These are phyloP conservation scores for Vesta saturnalis DNA, from an alignment of 2,888 invertebrate species.

Conservation along the genomic window DNA sequence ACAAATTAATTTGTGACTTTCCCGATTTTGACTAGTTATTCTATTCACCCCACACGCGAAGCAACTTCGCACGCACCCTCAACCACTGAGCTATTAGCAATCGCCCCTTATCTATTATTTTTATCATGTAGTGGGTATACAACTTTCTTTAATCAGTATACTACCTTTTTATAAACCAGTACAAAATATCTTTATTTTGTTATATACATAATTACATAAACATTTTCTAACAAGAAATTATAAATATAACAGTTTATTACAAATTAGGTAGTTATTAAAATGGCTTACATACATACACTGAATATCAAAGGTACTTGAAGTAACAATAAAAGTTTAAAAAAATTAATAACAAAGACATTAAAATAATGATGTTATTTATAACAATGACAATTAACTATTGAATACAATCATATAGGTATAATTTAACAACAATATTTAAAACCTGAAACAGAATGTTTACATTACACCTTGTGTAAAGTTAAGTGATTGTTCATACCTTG, in stretches of 20 bases:
- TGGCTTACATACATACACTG: background rate
- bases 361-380: background rate
- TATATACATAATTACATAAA: too few relatives aligned
- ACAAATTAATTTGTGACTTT: too few relatives aligned
- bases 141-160: too few relatives aligned
- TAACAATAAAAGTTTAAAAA: background rate
- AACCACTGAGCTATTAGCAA: too few relatives aligned
- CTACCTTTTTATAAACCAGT: too few relatives aligned
- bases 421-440: background rate
- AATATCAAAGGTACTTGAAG: background rate
- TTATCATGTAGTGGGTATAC: too few relatives aligned
- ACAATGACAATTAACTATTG: background rate
- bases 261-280: too few relatives aligned
- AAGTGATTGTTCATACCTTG: conserved; percentile 43
- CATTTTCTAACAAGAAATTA: background rate
- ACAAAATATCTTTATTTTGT: too few relatives aligned
- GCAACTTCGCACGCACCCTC: too few relatives aligned
- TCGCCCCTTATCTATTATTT: too few relatives aligned
- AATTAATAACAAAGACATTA: background rate
- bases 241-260: background rate
- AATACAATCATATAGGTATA: background rate
- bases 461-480: background rate
- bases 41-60: too few relatives aligned
- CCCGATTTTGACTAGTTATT: too few relatives aligned
- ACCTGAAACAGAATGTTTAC: background rate